Conservation (phyloP, 2,113 vertebrate species). For the Choloepus hoffmanni region DNA sequence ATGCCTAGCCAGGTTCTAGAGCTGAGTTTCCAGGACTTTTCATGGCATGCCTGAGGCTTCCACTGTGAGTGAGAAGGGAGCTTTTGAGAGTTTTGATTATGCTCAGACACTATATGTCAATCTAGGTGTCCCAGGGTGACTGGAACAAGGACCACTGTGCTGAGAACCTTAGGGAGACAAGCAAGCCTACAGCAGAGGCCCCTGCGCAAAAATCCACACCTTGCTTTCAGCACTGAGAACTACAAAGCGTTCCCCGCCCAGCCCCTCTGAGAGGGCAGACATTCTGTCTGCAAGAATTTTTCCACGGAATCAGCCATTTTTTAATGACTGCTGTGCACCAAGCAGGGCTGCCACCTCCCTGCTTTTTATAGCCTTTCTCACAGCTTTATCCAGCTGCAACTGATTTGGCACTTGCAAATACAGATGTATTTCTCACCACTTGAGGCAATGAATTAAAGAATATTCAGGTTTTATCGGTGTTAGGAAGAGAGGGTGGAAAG, state of each 20-base stretch:
- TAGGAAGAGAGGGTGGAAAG: neutral
- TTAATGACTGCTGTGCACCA: neutral
- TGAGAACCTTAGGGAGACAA: neutral
- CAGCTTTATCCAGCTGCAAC: neutral
- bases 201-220: neutral
- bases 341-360: neutral
- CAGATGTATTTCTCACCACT: neutral
- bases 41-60: neutral
- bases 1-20: neutral
- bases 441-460: neutral
- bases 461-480: neutral
- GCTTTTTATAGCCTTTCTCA: neutral
- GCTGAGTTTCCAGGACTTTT: neutral
- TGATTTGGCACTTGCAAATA: neutral
- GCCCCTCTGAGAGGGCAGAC: neutral
- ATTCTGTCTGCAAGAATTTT: neutral
- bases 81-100: neutral
- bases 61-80: neutral
- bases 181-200: no score
- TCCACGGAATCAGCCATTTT: neutral
- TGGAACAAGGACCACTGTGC: neutral
- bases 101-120: neutral
- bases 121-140: neutral
- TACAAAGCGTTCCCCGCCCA: accelerated
- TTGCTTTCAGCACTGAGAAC: neutral